Evolutionary conservation across 1,140 invertebrate species (phyloP).

Genomic region (Scylla paramamosain): DNA sequence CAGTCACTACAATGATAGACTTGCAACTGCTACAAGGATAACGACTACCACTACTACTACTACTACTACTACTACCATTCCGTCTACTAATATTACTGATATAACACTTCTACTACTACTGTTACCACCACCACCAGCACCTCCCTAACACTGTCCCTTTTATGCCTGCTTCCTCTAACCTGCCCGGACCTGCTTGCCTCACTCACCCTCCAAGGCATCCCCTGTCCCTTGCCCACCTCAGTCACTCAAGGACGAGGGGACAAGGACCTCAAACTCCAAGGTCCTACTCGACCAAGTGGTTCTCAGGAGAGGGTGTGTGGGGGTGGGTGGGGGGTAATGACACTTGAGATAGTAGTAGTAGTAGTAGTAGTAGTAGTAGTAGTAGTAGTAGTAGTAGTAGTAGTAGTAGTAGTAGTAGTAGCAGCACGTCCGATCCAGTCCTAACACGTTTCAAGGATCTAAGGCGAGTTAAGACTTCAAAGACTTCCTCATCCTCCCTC

Average conservation of each 20-base stretch:
- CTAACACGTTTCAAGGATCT: not conserved
- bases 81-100: too few relatives aligned
- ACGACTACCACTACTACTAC: too few relatives aligned
- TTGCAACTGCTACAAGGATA: not conserved
- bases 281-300: not conserved
- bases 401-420: conserved; percentile 24
- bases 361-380: conserved; percentile 1
- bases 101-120: not conserved
- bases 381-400: conserved; percentile 5
- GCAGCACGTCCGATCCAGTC: not conserved
- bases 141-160: not conserved
- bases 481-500: not conserved
- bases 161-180: not conserved
- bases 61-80: not conserved
- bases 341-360: not conserved
- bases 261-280: not conserved
- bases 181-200: not conserved
- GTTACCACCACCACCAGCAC: not conserved
- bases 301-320: too few relatives aligned
- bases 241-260: conserved; percentile 1
- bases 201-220: not conserved
- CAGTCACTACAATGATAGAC: too few relatives aligned
- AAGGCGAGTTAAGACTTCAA: not conserved
- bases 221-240: not conserved
- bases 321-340: not conserved